Evolutionary conservation across 1,140 invertebrate genomes (phyloP), one percentile per base, ranked within the genome.

Genomic region (Drosophila persimilis): DNA sequence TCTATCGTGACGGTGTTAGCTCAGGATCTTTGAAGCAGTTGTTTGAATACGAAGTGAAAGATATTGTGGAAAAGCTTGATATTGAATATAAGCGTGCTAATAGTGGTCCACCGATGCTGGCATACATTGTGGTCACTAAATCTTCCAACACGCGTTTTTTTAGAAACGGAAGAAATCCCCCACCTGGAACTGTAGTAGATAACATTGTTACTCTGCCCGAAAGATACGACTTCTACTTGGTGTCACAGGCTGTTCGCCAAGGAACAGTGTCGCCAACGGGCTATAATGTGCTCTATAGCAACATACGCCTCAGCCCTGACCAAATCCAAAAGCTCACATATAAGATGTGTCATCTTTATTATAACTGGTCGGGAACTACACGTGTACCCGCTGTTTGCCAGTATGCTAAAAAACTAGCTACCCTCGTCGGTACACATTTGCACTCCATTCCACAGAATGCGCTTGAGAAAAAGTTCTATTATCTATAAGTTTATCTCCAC

Each of bases 331-430:
- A 93, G 11, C 73, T 98, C 0, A 94, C 96, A 0, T 98, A 95
- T 80, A 97, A 97, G 90, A 91, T 97, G 79, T 95, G 94, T 0
- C 96, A 97, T 81, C 92, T 97, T 90, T 98, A 98, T 78, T 98
- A 94, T 83, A 98, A 98, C 91, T 97, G 96, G 95, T 92, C 92
- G 20, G 96, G 96, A 3, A 97, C 96, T 0, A 94, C 97, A 0
- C 91, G 95, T 17, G 97, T 98, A 2, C 97, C 97, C 2, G 96
- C 97, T 1, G 96, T 96, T 0, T 97, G 96, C 69, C 96, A 97
- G 85, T 97, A 96, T 80, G 96, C 97, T 6, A 97, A 98, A 74
- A 97, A 97, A 85, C 85, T 98, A 61, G 97, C 97, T 0, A 97
- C 96, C 67, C 90, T 97, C 2, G 94, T 96, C 3, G 95, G 95